A percentile compares a stretch with the other conserved stretches of the same genome.
Evolutionary conservation across 1,140 invertebrate genomes (phyloP).

Genomic region (Lordiphosa collinella): DNA sequence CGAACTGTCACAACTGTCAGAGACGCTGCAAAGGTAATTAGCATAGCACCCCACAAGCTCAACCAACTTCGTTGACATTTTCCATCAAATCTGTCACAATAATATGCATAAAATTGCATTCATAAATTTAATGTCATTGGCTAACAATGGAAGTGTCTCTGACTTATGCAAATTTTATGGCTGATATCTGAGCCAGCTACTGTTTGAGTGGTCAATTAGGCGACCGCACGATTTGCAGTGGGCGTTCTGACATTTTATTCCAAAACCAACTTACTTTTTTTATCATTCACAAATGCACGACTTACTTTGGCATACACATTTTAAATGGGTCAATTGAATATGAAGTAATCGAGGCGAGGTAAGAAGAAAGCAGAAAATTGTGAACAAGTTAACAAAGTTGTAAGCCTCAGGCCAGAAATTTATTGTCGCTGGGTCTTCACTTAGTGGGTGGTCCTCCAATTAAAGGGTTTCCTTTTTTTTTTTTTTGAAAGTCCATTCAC

Average conservation of each 20-base stretch:
- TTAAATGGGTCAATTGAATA: neutral
- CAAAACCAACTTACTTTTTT: neutral
- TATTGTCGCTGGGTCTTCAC: neutral
- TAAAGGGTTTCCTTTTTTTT: constrained; percentile 7
- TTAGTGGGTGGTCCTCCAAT: neutral
- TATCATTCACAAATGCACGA: constrained; percentile 5
- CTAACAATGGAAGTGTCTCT: constrained; percentile 7
- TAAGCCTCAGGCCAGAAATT: neutral
- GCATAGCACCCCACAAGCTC: constrained; percentile 4
- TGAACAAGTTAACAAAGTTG: constrained; percentile 1
- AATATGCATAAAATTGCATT: neutral
- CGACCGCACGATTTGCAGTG: constrained; percentile 3
- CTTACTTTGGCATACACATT: neutral
- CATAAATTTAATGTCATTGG: constrained; percentile 8
- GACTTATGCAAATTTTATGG: constrained; percentile 9
- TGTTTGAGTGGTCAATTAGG: constrained; percentile 2
- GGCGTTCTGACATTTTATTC: neutral
- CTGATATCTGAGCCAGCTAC: neutral
- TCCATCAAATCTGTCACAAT: neutral
- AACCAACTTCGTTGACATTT: neutral
- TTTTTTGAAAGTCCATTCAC: constrained; percentile 8
- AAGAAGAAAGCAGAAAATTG: constrained; percentile 1
- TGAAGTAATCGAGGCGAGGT: constrained; percentile 10
- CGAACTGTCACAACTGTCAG: constrained; percentile 13
- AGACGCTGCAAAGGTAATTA: constrained; percentile 14